These are phyloP conservation scores for Hemaris fuciformis DNA, from an alignment of 2,888 invertebrate species.

Conservation along the genomic window DNA sequence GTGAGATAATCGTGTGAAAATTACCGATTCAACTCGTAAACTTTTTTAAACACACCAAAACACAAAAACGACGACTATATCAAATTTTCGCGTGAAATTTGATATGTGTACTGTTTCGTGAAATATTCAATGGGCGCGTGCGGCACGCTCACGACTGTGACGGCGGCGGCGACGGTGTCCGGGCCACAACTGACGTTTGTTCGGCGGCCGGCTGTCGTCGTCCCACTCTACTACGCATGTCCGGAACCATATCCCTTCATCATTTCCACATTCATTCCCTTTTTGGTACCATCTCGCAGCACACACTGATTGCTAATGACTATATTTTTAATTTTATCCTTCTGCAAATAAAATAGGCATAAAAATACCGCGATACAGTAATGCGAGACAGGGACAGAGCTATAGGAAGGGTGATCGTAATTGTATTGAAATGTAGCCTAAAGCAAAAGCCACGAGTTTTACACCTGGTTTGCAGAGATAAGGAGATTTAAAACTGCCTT, in stretches of 20 bases:
- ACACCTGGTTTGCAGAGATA: slow-evolving; percentile 65
- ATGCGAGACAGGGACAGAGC: slow-evolving; percentile 24
- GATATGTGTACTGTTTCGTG: slow-evolving; percentile 72
- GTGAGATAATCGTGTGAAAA: slow-evolving; percentile 36
- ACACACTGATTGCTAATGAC: slow-evolving; percentile 28
- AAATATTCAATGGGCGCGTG: slow-evolving; percentile 30
- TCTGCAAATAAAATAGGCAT: background rate
- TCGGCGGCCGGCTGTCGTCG: slow-evolving; percentile 54
- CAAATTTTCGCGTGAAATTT: slow-evolving; percentile 79
- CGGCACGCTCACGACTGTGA: slow-evolving; percentile 46
- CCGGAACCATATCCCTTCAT: slow-evolving; percentile 67
- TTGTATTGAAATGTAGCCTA: slow-evolving; percentile 55
- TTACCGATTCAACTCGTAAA: slow-evolving; percentile 63
- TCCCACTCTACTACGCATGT: slow-evolving; percentile 77
- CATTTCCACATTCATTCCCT: slow-evolving; percentile 50
- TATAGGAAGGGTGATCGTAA: slow-evolving; percentile 65
- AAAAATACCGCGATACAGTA: slow-evolving; percentile 1
- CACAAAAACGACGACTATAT: slow-evolving; percentile 76
- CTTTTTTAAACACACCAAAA: slow-evolving; percentile 59
- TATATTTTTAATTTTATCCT: background rate
- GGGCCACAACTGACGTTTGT: slow-evolving; percentile 66
- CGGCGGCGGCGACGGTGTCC: slow-evolving; percentile 64
- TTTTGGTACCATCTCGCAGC: slow-evolving; percentile 34
- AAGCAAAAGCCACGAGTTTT: slow-evolving; percentile 57
- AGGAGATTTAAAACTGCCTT: slow-evolving; percentile 53